A percentile compares a stretch with the other conserved stretches of the same genome.
Conservation (phyloP, 1,140 invertebrate species). For the Stegodyphus mimosarum region DNA sequence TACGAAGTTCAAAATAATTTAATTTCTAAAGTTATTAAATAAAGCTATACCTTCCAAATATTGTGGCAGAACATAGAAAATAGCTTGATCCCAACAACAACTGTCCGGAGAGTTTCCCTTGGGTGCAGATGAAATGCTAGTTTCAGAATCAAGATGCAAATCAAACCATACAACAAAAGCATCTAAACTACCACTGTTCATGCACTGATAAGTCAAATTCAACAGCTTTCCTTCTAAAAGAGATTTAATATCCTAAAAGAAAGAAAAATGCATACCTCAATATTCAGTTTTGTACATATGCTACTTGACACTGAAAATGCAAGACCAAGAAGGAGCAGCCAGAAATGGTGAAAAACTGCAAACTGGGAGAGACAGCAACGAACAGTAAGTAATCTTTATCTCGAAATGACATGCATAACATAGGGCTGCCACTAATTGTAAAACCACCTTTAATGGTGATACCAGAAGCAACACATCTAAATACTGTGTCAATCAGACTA, state of each 20-base stretch:
- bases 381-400: too few species aligned
- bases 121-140: slow-evolving; percentile 72
- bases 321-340: too few species aligned
- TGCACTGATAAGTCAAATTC: slow-evolving; percentile 65
- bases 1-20: not conserved
- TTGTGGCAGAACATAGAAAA: slow-evolving; percentile 71
- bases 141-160: slow-evolving; percentile 76
- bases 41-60: slow-evolving; percentile 30
- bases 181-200: slow-evolving; percentile 73
- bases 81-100: slow-evolving; percentile 81
- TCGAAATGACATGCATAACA: too few species aligned
- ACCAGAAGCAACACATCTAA: too few species aligned
- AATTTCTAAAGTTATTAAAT: not conserved
- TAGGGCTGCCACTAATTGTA: too few species aligned
- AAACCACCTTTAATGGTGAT: too few species aligned
- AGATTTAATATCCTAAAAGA: slow-evolving; percentile 52
- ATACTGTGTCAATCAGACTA: too few species aligned
- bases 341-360: too few species aligned
- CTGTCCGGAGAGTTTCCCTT: slow-evolving; percentile 14
- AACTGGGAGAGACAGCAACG: not conserved
- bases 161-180: slow-evolving; percentile 79
- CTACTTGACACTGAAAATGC: too few species aligned
- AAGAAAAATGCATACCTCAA: not conserved
- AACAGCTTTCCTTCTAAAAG: slow-evolving; percentile 49
- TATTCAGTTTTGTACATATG: not conserved